phyloP scores from a whole-genome alignment of 2,797 vertebrate species.

The Xenopus petersii region DNA sequence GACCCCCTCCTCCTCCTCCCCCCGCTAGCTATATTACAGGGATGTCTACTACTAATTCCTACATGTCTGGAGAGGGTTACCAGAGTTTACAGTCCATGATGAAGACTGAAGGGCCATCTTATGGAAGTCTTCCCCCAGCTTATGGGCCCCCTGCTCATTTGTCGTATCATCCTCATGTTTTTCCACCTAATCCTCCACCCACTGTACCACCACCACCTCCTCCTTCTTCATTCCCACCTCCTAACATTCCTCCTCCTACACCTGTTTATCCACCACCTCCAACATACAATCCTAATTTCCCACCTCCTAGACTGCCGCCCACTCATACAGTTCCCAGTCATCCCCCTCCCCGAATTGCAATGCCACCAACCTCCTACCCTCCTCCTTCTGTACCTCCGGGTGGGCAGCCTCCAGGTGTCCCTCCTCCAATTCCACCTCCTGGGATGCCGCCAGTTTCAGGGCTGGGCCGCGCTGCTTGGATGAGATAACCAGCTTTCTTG shows the following conservation, averaged over 20 bases:
- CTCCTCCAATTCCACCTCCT: constrained; percentile 80
- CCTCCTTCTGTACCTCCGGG: constrained; percentile 83
- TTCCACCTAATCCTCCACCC: constrained; percentile 72
- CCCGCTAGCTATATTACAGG: constrained; percentile 84
- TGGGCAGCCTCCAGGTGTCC: constrained; percentile 82
- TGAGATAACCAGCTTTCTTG: constrained; percentile 73
- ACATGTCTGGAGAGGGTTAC: constrained; percentile 94
- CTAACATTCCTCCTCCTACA: constrained; percentile 74
- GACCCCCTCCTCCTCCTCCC: constrained; percentile 73
- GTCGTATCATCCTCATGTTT: constrained; percentile 80
- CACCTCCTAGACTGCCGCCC: constrained; percentile 79
- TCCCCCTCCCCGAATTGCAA: constrained; percentile 82
- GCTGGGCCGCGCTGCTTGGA: constrained; percentile 85
- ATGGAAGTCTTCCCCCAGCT: constrained; percentile 78
- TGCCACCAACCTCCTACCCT: constrained; percentile 84
- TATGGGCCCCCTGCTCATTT: constrained; percentile 80
- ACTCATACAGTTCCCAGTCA: constrained; percentile 77
- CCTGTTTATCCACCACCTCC: constrained; percentile 83
- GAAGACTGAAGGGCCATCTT: constrained; percentile 90
- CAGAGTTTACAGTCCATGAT: constrained; percentile 96
- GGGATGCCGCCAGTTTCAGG: constrained; percentile 84
- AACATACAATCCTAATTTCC: constrained; percentile 83
- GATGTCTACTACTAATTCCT: constrained; percentile 93
- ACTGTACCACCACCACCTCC: constrained; percentile 77
- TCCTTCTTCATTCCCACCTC: constrained; percentile 71